Conservation (phyloP, 2,888 invertebrate species). For the Aromia moschata region DNA sequence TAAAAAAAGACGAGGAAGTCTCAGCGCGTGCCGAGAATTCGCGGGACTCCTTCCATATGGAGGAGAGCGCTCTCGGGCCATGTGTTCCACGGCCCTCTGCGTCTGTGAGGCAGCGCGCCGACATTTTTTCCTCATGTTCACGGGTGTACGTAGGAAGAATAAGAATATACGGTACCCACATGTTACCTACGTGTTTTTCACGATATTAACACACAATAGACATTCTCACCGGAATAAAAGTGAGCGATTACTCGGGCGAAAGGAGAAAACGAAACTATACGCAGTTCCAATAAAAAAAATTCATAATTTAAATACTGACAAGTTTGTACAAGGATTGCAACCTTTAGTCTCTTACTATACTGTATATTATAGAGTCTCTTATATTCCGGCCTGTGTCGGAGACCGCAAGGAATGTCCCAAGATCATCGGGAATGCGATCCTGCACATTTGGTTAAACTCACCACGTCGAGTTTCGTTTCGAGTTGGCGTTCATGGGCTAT, state of each 20-base stretch:
- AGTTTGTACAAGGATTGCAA: background rate
- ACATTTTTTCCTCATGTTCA: slow-evolving; percentile 4
- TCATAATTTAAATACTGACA: too few relatives aligned
- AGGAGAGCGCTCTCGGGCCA: too few relatives aligned
- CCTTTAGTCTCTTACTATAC: too few relatives aligned
- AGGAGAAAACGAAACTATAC: slow-evolving; percentile 1
- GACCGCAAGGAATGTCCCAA: too few relatives aligned
- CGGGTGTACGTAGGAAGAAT: slow-evolving; percentile 16
- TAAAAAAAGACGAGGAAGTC: background rate
- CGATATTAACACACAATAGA: slow-evolving; percentile 21
- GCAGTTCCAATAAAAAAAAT: too few relatives aligned
- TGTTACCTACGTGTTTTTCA: slow-evolving; percentile 11
- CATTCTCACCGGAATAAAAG: slow-evolving; percentile 2
- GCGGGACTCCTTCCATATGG: background rate
- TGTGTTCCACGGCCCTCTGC: too few relatives aligned
- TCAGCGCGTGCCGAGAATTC: background rate
- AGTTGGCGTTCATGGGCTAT: too few relatives aligned
- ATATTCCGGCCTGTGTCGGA: too few relatives aligned
- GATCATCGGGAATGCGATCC: too few relatives aligned
- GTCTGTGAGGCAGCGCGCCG: background rate
- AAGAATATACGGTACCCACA: slow-evolving; percentile 1
- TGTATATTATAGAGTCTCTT: too few relatives aligned
- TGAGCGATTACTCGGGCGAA: background rate
- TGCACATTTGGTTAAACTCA: too few relatives aligned
- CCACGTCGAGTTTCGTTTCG: too few relatives aligned